Conservation (phyloP, 2,888 invertebrate genomes). For the Cataglyphis albicans region DNA sequence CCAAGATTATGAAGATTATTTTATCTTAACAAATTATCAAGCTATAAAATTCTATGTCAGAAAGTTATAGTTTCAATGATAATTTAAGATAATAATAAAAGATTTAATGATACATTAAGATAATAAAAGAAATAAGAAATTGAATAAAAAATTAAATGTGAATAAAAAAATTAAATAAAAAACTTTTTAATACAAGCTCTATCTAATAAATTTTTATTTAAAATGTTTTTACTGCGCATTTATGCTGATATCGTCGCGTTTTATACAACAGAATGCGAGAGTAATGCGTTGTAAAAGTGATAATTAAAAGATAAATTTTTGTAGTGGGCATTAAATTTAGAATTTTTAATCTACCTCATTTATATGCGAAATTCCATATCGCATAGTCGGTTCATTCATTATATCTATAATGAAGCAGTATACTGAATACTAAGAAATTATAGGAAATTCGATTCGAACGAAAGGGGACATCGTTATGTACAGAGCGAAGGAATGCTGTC, state of each 20-base stretch:
- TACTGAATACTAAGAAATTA: slow-evolving; percentile 65
- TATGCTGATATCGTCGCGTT: neutral
- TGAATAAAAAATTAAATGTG: neutral
- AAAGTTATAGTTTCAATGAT: neutral
- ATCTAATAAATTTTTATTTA: neutral
- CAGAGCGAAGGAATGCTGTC: slow-evolving; percentile 66
- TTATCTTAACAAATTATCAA: no score
- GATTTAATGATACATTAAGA: neutral
- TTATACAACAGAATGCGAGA: neutral
- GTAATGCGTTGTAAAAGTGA: neutral
- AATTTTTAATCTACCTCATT: neutral
- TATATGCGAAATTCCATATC: neutral
- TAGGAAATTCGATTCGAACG: slow-evolving; percentile 61
- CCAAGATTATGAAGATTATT: neutral
- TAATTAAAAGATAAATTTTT: neutral
- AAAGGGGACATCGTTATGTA: slow-evolving; percentile 62
- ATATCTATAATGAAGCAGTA: neutral
- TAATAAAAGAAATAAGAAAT: no score
- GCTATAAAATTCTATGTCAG: neutral
- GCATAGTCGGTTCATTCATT: neutral
- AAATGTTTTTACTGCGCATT: neutral
- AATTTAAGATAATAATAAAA: neutral
- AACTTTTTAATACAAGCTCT: neutral
- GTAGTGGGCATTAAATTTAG: neutral
- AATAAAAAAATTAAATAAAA: neutral